A percentile compares a stretch with the other conserved stretches of the same genome.
Evolutionary conservation across 30 jellyfish, hydroid and myxozoan species (phyloP).

Genomic region (Phacellophora camtschatica): DNA sequence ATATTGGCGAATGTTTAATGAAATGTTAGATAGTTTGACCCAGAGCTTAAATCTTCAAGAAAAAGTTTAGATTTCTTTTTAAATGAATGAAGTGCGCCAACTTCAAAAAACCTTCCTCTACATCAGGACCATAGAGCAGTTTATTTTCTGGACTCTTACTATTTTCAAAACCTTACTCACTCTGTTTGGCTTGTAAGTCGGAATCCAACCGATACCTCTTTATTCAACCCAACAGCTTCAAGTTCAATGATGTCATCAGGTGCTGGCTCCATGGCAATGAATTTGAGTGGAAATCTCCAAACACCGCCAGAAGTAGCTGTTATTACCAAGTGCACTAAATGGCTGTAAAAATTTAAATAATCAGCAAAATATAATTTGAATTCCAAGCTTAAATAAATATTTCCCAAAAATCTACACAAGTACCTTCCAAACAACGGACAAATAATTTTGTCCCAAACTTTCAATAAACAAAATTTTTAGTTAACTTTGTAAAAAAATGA

Average conservation of each 20-base stretch:
- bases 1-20: too few species aligned
- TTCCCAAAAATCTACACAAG: too few species aligned
- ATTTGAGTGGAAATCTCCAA: slow-evolving; percentile 87
- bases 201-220: slow-evolving; percentile 70
- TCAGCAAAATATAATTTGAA: too few species aligned
- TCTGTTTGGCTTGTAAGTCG: slow-evolving; percentile 77
- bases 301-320: slow-evolving; percentile 82
- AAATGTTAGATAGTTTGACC: too few species aligned
- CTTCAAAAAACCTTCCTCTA: not conserved
- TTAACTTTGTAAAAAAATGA: too few species aligned
- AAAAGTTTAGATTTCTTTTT: too few species aligned
- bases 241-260: slow-evolving; percentile 91
- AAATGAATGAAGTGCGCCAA: not conserved
- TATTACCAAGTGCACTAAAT: slow-evolving; percentile 67
- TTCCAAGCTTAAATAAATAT: too few species aligned
- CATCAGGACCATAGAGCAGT: not conserved
- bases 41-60: too few species aligned
- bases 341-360: slow-evolving; percentile 70
- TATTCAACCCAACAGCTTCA: slow-evolving; percentile 84
- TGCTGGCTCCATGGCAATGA: slow-evolving; percentile 71
- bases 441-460: too few species aligned
- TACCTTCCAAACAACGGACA: too few species aligned
- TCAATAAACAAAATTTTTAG: too few species aligned
- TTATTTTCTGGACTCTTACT: not conserved
- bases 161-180: slow-evolving; percentile 23